Conservation (phyloP, 1,140 invertebrate genomes). For the Cydia fagiglandana region DNA sequence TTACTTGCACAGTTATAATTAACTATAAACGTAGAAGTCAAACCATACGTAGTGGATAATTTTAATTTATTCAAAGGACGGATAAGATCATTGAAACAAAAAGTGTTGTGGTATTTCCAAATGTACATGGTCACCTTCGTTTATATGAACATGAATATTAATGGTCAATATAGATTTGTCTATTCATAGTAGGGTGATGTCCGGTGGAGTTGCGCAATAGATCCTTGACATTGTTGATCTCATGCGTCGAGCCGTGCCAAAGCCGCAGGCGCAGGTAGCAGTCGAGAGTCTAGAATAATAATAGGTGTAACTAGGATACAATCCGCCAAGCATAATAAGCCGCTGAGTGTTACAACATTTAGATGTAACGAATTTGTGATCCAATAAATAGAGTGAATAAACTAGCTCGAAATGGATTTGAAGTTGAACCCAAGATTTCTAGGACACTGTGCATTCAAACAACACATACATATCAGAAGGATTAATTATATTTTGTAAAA, state of each 20-base stretch:
- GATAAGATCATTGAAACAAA: conserved; percentile 14
- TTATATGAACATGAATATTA: conserved; percentile 27
- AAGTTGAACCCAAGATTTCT: no score
- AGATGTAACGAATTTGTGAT: neutral
- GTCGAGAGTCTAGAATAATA: conserved; percentile 42
- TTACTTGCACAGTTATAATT: neutral
- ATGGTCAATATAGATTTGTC: conserved; percentile 24
- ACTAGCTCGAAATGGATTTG: neutral
- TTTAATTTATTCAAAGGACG: neutral
- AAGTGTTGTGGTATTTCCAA: conserved; percentile 9
- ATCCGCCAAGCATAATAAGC: conserved; percentile 31
- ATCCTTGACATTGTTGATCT: conserved; percentile 73
- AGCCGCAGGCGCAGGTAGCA: conserved; percentile 43
- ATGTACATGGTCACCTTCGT: conserved; percentile 14
- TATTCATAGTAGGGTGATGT: conserved; percentile 31
- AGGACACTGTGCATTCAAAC: no score
- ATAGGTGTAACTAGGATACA: conserved; percentile 41
- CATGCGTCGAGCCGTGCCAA: conserved; percentile 54
- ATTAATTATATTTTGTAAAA: no score
- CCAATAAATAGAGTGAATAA: neutral
- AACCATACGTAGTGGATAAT: neutral
- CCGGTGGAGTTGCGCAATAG: conserved; percentile 49
- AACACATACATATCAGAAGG: no score
- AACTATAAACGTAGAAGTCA: neutral
- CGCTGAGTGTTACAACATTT: conserved; percentile 33